Evolutionary conservation across 2,797 vertebrate species (phyloP).

Genomic region (Melanotaenia pygmaea): DNA sequence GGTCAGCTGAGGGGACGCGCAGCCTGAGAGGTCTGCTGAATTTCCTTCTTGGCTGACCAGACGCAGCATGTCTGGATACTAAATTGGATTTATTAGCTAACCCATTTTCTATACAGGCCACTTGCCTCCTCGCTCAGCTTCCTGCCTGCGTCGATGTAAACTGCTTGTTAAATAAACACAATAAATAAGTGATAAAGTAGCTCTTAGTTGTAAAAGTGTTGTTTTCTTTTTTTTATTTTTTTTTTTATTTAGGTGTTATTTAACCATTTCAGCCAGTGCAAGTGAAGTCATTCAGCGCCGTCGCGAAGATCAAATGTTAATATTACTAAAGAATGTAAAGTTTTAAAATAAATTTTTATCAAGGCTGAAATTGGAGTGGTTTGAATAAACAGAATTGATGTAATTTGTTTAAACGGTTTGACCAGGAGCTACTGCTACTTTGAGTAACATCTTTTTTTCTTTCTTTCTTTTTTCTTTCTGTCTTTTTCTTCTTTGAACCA

Average conservation of each 20-base stretch:
- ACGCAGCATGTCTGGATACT: conserved; percentile 60
- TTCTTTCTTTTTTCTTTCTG: not conserved
- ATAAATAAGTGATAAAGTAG: not conserved
- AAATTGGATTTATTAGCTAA: conserved; percentile 67
- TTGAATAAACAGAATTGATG: not conserved
- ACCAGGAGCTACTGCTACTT: conserved; percentile 35
- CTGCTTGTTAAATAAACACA: not conserved
- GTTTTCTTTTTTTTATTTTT: not conserved
- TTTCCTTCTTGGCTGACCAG: conserved; percentile 38
- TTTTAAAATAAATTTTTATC: not conserved
- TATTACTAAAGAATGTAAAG: not conserved
- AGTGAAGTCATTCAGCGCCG: not conserved
- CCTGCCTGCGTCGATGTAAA: not conserved
- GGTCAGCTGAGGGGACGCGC: conserved; percentile 32
- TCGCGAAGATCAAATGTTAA: not conserved
- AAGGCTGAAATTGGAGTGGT: not conserved
- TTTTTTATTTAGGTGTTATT: not conserved
- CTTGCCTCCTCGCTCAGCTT: conserved; percentile 1
- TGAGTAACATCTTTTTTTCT: conserved; percentile 12
- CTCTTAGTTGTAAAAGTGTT: not conserved
- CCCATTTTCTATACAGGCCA: conserved; percentile 40
- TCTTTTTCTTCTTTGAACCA: conserved; percentile 16
- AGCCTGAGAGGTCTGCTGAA: conserved; percentile 37
- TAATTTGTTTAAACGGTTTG: conserved; percentile 15
- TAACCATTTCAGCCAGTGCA: conserved; percentile 24